These are phyloP conservation scores for Tridacna crocea DNA, from an alignment of 2,888 invertebrate species.

Conservation along the genomic window DNA sequence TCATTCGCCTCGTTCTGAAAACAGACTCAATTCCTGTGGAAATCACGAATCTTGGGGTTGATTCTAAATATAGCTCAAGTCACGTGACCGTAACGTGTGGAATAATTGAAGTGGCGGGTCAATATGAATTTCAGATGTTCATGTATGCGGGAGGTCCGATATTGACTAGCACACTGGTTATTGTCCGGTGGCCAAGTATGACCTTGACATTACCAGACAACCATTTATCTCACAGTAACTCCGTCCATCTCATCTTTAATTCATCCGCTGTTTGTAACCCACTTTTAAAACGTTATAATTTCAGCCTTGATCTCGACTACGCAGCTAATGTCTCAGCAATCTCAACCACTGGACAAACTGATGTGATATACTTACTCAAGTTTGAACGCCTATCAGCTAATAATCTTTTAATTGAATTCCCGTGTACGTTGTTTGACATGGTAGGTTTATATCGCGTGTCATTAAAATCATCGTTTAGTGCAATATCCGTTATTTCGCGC, in stretches of 20 bases:
- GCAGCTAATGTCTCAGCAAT: slow-evolving; percentile 45
- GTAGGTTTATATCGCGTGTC: slow-evolving; percentile 75
- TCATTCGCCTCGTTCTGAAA: slow-evolving; percentile 70
- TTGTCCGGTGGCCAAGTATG: slow-evolving; percentile 75
- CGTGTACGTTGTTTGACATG: slow-evolving; percentile 75
- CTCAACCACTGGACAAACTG: slow-evolving; percentile 39
- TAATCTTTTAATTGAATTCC: slow-evolving; percentile 55
- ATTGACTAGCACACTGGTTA: slow-evolving; percentile 63
- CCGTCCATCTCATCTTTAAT: slow-evolving; percentile 65
- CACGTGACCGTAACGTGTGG: slow-evolving; percentile 76
- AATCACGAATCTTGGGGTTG: slow-evolving; percentile 71
- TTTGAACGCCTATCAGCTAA: slow-evolving; percentile 48
- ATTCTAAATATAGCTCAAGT: slow-evolving; percentile 64
- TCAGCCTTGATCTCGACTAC: slow-evolving; percentile 67
- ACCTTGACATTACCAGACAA: slow-evolving; percentile 65
- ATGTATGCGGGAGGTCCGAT: slow-evolving; percentile 71
- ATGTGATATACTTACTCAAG: slow-evolving; percentile 46
- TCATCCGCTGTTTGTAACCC: slow-evolving; percentile 74
- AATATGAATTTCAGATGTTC: slow-evolving; percentile 74
- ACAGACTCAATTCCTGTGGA: slow-evolving; percentile 55
- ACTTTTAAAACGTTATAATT: slow-evolving; percentile 65
- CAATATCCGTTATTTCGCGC: slow-evolving; percentile 62
- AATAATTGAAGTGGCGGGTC: slow-evolving; percentile 77
- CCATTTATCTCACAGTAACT: slow-evolving; percentile 71
- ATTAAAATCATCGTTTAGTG: slow-evolving; percentile 69